Evolutionary conservation across 1,140 invertebrate species (phyloP).

Genomic region (Drosophila nebulosa): DNA sequence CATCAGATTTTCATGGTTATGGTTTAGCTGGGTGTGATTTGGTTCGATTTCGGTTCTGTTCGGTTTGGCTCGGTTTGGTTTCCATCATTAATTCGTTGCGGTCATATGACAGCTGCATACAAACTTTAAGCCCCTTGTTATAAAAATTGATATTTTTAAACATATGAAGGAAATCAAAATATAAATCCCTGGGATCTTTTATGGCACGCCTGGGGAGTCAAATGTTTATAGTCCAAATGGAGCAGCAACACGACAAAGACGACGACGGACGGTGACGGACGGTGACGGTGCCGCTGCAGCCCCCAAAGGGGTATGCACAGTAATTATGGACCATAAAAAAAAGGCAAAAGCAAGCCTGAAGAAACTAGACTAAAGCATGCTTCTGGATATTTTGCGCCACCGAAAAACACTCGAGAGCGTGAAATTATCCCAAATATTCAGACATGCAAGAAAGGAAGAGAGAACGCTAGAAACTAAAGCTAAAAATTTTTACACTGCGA

Average conservation of each 20-base stretch:
- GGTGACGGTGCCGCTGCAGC: slow-evolving; percentile 9
- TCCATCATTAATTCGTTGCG: slow-evolving; percentile 40
- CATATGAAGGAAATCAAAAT: slow-evolving; percentile 46
- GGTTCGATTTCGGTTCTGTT: neutral
- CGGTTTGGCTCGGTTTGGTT: neutral
- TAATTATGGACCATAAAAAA: slow-evolving; percentile 52
- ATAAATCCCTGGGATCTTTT: slow-evolving; percentile 38
- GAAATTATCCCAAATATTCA: slow-evolving; percentile 38
- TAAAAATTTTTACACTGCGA: slow-evolving; percentile 8
- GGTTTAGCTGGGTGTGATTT: too few species aligned
- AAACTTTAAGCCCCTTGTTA: slow-evolving; percentile 24
- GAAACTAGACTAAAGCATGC: slow-evolving; percentile 35
- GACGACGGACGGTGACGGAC: slow-evolving; percentile 8
- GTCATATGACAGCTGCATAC: slow-evolving; percentile 28
- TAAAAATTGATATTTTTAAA: slow-evolving; percentile 53
- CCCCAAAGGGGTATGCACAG: slow-evolving; percentile 35
- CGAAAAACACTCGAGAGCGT: slow-evolving; percentile 1
- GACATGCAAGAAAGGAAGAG: slow-evolving; percentile 16
- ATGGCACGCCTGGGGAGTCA: slow-evolving; percentile 24
- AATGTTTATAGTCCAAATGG: slow-evolving; percentile 38
- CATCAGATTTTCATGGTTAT: neutral
- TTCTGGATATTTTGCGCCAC: slow-evolving; percentile 46
- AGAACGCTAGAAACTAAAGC: slow-evolving; percentile 13
- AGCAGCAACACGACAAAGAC: neutral
- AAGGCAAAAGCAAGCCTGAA: neutral